phyloP scores from a whole-genome alignment of 2,797 vertebrate species.

The Tenualosa thibaudeaui region DNA sequence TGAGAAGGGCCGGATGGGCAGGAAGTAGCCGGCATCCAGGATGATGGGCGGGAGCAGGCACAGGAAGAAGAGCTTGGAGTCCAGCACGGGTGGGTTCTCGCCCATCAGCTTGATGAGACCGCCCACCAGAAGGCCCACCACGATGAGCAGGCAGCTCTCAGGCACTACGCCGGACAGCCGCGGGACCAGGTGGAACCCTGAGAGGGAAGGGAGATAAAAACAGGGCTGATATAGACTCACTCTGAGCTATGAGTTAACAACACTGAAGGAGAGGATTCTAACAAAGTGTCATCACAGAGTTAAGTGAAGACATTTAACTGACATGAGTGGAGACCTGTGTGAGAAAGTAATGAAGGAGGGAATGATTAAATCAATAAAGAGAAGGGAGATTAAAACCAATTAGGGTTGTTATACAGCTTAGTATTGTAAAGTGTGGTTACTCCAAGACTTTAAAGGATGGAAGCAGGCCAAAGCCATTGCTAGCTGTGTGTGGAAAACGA shows the following conservation, averaged over 20 bases:
- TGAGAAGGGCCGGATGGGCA: constrained; percentile 86
- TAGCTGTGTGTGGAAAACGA: not conserved
- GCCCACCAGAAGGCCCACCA: constrained; percentile 90
- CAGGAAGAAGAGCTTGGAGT: constrained; percentile 88
- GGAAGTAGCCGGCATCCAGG: constrained; percentile 94
- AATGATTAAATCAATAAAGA: not conserved
- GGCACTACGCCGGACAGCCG: constrained; percentile 84
- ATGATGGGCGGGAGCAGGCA: constrained; percentile 97
- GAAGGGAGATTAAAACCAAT: not conserved
- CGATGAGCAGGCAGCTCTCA: constrained; percentile 93
- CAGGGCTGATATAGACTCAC: not conserved
- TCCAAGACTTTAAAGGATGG: not conserved
- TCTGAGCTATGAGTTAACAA: not conserved
- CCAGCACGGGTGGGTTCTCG: constrained; percentile 78
- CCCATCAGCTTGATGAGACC: constrained; percentile 86
- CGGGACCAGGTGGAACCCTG: constrained; percentile 92
- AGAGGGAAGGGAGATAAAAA: constrained; percentile 12
- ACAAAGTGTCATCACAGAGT: not conserved
- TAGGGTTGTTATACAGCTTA: not conserved
- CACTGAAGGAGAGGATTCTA: too few species aligned
- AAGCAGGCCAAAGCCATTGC: not conserved
- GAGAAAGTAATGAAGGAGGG: not conserved
- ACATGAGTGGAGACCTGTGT: not conserved
- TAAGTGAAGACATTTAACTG: not conserved
- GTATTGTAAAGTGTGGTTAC: not conserved